Percentiles rank a stretch among this genome's conserved stretches.
These are phyloP conservation scores for Amphiduros pacificus DNA, from an alignment of 2,888 invertebrate genomes.

Conservation along the genomic window DNA sequence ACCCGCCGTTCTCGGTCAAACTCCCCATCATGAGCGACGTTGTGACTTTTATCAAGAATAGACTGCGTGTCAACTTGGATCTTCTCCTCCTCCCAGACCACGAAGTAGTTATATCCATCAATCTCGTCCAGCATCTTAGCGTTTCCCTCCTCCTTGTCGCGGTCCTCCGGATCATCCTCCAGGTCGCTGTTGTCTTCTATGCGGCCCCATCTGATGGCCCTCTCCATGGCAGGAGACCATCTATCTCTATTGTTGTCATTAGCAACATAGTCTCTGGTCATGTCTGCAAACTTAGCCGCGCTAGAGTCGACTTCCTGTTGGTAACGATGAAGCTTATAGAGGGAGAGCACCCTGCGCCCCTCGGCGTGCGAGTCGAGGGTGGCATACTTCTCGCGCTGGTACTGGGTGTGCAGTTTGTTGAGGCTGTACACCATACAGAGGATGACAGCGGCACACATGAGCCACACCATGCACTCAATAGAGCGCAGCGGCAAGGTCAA, in stretches of 20 bases:
- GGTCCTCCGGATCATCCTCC: background rate
- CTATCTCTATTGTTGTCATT: background rate
- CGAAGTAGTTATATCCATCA: constrained; percentile 14
- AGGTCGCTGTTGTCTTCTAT: background rate
- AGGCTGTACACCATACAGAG: constrained; percentile 10
- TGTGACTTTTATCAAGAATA: no score
- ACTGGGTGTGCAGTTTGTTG: constrained; percentile 12
- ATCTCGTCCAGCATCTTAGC: constrained; percentile 2
- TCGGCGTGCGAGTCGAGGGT: background rate
- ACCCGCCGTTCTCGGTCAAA: no score
- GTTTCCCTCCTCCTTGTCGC: background rate
- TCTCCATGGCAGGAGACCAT: no score
- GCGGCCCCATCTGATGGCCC: background rate
- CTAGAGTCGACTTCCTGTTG: background rate
- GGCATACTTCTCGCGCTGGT: constrained; percentile 4
- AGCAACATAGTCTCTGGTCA: background rate
- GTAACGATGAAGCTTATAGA: background rate
- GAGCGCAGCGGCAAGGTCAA: constrained; percentile 12
- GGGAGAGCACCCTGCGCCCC: background rate
- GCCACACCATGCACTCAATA: constrained; percentile 14
- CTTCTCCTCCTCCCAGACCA: constrained; percentile 9
- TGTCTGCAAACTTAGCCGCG: no score
- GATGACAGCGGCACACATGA: constrained; percentile 7
- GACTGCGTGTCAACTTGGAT: no score
- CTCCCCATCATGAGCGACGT: no score